Conservation (phyloP, 2,888 invertebrate genomes). For the Cyclophora albipunctata region DNA sequence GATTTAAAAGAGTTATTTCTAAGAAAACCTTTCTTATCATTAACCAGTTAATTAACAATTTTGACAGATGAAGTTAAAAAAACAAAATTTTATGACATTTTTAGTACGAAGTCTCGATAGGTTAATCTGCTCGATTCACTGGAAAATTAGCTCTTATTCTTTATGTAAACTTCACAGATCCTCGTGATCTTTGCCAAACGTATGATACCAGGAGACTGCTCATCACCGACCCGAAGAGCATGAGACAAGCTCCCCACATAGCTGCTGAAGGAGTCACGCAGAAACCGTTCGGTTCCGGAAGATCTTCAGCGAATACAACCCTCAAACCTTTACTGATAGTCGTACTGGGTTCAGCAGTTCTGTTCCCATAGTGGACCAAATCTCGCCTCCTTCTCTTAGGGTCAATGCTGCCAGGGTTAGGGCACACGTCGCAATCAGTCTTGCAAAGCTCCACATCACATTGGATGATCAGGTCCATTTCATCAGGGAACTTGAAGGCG, state of each 20-base stretch:
- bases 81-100: too few relatives aligned
- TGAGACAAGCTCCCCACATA: conserved; percentile 75
- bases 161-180: conserved; percentile 46
- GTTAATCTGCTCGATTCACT: too few relatives aligned
- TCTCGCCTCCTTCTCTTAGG: conserved; percentile 64
- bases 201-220: conserved; percentile 64
- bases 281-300: conserved; percentile 64
- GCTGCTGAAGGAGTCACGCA: conserved; percentile 80
- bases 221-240: conserved; percentile 76
- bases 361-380: conserved; percentile 59
- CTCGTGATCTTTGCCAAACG: conserved; percentile 58
- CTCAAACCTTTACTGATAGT: conserved; percentile 79
- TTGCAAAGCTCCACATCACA: conserved; percentile 89
- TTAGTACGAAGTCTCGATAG: too few relatives aligned
- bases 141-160: neutral
- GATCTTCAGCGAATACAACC: conserved; percentile 82
- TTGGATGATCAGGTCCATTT: conserved; percentile 87
- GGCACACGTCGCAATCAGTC: conserved; percentile 84
- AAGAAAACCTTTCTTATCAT: too few relatives aligned
- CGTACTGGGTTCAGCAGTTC: conserved; percentile 74
- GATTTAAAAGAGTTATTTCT: too few relatives aligned
- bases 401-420: conserved; percentile 77
- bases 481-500: conserved; percentile 89
- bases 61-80: too few relatives aligned
- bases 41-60: too few relatives aligned